Evolutionary conservation across 2,113 vertebrate species (phyloP).

Genomic region (Steatornis caripensis): DNA sequence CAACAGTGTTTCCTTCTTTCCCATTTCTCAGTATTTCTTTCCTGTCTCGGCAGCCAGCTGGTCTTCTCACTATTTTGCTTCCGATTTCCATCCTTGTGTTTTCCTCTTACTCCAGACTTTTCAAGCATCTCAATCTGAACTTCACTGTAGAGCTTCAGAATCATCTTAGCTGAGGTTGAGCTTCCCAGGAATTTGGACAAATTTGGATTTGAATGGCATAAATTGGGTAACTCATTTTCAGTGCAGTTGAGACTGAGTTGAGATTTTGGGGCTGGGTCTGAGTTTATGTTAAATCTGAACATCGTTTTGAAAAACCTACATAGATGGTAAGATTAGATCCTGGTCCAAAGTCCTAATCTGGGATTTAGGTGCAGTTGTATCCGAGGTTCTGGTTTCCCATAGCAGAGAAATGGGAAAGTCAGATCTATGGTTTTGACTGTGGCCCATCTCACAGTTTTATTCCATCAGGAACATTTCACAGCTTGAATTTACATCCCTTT

Average conservation of each 20-base stretch:
- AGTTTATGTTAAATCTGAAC: neutral
- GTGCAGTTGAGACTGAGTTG: neutral
- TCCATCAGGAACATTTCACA: neutral
- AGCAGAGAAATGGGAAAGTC: neutral
- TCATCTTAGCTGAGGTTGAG: neutral
- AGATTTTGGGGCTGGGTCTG: neutral
- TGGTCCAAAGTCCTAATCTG: neutral
- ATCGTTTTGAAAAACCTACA: neutral
- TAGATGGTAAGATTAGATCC: neutral
- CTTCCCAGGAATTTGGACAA: neutral
- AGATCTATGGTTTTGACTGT: neutral
- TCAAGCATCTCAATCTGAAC: neutral
- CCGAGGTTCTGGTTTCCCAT: neutral
- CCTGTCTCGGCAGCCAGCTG: neutral
- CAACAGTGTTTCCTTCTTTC: neutral
- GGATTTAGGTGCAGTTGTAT: neutral
- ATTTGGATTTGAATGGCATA: neutral
- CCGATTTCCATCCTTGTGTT: neutral
- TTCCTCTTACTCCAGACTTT: neutral
- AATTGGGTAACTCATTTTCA: neutral
- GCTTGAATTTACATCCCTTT: neutral
- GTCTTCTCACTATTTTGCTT: neutral
- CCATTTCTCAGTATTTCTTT: neutral
- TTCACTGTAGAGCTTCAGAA: neutral
- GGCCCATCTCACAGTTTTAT: neutral